Evolutionary conservation across 2,888 invertebrate genomes (phyloP).

Genomic region (Pachymerium ferrugineum): DNA sequence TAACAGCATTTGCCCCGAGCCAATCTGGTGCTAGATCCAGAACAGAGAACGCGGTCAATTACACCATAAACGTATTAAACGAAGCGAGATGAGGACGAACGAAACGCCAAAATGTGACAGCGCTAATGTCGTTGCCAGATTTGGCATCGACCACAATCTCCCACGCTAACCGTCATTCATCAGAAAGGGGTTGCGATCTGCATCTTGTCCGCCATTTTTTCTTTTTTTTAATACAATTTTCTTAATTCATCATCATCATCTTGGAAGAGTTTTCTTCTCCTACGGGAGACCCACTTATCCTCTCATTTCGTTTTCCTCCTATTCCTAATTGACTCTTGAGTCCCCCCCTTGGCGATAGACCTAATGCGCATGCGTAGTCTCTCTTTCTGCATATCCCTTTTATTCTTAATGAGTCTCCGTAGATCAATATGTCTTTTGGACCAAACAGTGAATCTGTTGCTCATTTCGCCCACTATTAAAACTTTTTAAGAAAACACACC

Average conservation of each 20-base stretch:
- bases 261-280: background rate
- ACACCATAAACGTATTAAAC: constrained; percentile 24
- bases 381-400: background rate
- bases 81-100: constrained; percentile 21
- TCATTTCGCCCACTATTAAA: background rate
- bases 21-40: constrained; percentile 27
- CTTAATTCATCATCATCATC: constrained; percentile 17
- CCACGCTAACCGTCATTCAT: background rate
- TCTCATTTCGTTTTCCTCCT: constrained; percentile 20
- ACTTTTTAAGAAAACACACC: too few relatives aligned
- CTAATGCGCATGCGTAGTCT: background rate
- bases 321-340: constrained; percentile 27
- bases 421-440: constrained; percentile 22
- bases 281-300: constrained; percentile 28
- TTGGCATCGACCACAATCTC: background rate
- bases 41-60: constrained; percentile 28
- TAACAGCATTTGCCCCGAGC: constrained; percentile 30
- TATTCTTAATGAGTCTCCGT: constrained; percentile 21
- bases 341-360: background rate
- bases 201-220: background rate
- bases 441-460: background rate
- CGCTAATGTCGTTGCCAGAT: constrained; percentile 15
- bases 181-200: too few relatives aligned
- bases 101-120: constrained; percentile 11
- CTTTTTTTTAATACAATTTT: background rate